A percentile compares a stretch with the other conserved stretches of the same genome.
Conservation (phyloP, 1,140 invertebrate genomes). For the Fopius arisanus region DNA sequence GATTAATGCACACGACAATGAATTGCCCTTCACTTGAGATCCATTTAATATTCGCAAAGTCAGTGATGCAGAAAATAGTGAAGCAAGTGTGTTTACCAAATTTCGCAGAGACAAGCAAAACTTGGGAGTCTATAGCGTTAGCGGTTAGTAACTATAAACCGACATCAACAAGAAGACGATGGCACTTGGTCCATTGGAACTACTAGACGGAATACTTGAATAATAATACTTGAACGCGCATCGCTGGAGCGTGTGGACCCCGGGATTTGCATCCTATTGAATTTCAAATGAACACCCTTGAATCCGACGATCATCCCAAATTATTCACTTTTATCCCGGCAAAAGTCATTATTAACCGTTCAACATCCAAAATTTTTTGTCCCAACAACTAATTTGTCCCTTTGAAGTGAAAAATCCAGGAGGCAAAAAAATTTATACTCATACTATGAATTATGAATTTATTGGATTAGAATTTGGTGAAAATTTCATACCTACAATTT, state of each 20-base stretch:
- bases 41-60: neutral
- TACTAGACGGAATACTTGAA: neutral
- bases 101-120: constrained; percentile 6
- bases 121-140: neutral
- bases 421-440: neutral
- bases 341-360: neutral
- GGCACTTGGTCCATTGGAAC: neutral
- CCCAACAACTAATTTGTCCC: neutral
- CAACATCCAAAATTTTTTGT: neutral
- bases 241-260: neutral
- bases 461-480: too few species aligned
- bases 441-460: neutral
- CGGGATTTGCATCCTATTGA: neutral
- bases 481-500: too few species aligned
- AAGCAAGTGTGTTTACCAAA: neutral
- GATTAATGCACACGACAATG: neutral
- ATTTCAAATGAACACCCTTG: neutral
- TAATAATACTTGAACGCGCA: neutral
- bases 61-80: constrained; percentile 1
- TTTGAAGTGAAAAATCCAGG: neutral
- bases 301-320: neutral
- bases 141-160: constrained; percentile 4
- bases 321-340: neutral
- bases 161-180: neutral
- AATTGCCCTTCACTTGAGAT: neutral